Evolutionary conservation across 2,797 vertebrate genomes (phyloP).

Genomic region (Mergus octosetaceus): DNA sequence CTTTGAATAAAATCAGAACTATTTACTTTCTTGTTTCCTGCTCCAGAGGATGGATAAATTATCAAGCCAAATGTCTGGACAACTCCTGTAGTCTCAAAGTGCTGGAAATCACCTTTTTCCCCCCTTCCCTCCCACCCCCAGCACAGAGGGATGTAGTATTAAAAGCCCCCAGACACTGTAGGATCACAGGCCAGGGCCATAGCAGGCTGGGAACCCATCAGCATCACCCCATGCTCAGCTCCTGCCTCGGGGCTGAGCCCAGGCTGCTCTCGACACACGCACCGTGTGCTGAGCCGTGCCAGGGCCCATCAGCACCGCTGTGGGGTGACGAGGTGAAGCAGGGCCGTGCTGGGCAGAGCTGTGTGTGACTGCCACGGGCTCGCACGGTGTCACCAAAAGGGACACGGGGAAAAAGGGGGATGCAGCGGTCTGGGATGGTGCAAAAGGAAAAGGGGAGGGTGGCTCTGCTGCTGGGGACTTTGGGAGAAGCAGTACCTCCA

Average conservation of each 20-base stretch:
- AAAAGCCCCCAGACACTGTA: too few species aligned
- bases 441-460: neutral
- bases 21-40: neutral
- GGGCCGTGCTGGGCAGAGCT: neutral
- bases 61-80: neutral
- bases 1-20: constrained; percentile 1
- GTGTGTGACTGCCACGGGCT: neutral
- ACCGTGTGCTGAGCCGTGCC: too few species aligned
- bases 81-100: neutral
- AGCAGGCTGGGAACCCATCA: too few species aligned
- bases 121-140: too few species aligned
- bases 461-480: accelerated
- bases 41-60: neutral
- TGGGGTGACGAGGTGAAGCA: too few species aligned
- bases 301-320: too few species aligned
- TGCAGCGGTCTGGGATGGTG: accelerated
- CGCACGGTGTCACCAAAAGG: neutral
- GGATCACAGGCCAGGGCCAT: too few species aligned
- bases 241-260: too few species aligned
- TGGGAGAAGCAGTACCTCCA: neutral
- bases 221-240: too few species aligned
- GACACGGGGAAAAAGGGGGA: neutral
- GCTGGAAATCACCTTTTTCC: neutral
- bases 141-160: neutral
- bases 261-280: too few species aligned